Evolutionary conservation across 2,797 vertebrate genomes (phyloP).

Genomic region (Semotilus atromaculatus): DNA sequence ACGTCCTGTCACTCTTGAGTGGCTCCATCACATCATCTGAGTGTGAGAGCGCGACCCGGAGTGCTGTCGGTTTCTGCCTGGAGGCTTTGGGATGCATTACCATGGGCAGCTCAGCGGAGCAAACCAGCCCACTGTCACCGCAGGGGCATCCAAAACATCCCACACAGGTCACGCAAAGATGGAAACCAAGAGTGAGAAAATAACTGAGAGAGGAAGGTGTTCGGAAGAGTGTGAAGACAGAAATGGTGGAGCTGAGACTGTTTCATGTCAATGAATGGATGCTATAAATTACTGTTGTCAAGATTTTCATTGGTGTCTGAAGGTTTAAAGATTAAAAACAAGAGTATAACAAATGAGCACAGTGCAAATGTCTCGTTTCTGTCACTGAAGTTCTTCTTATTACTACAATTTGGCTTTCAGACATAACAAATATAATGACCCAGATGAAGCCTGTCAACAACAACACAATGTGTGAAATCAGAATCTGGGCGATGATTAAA

Average conservation of each 20-base stretch:
- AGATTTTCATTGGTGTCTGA: neutral
- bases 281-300: neutral
- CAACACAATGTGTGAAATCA: neutral
- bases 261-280: neutral
- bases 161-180: constrained; percentile 7
- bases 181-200: neutral
- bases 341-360: neutral
- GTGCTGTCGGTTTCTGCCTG: constrained; percentile 29
- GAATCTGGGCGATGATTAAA: neutral
- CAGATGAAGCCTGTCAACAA: neutral
- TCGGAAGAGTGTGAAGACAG: neutral
- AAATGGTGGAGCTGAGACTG: neutral
- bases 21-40: neutral
- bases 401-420: constrained; percentile 7
- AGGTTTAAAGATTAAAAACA: neutral
- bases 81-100: constrained; percentile 47
- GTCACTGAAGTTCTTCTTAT: neutral
- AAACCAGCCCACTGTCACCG: constrained; percentile 23
- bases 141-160: neutral
- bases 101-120: constrained; percentile 19
- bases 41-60: neutral
- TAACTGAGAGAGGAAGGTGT: neutral
- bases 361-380: neutral
- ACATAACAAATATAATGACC: constrained; percentile 9
- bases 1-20: neutral